Evolutionary conservation across 2,797 vertebrate genomes (phyloP).

Genomic region (Channa striata): DNA sequence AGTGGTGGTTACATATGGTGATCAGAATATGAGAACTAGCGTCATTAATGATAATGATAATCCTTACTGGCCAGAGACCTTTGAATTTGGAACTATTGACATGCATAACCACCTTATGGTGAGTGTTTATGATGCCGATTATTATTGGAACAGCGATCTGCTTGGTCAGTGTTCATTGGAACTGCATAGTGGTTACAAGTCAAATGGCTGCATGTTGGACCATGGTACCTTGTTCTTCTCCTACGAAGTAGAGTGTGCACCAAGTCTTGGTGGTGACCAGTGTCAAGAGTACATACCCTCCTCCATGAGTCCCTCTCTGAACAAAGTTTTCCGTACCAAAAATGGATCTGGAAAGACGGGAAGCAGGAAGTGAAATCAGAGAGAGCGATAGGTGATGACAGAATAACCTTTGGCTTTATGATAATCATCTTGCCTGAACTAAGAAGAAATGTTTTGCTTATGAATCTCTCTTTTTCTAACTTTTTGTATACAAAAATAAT

Average conservation of each 20-base stretch:
- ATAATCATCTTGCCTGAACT: no score
- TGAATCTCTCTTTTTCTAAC: no score
- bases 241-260: slow-evolving; percentile 40
- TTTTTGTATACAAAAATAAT: no score
- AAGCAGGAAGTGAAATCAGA: background rate
- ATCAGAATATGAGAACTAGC: slow-evolving; percentile 11
- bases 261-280: slow-evolving; percentile 29
- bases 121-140: slow-evolving; percentile 50
- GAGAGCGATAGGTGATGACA: no score
- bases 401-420: no score
- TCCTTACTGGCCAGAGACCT: slow-evolving; percentile 28
- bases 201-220: slow-evolving; percentile 19
- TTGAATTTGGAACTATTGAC: slow-evolving; percentile 53
- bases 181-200: background rate
- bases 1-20: slow-evolving; percentile 28
- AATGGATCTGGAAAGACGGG: slow-evolving; percentile 26
- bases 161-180: slow-evolving; percentile 25
- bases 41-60: slow-evolving; percentile 37
- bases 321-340: slow-evolving; percentile 33
- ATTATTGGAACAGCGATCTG: slow-evolving; percentile 30
- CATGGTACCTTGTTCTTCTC: slow-evolving; percentile 53
- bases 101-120: slow-evolving; percentile 14
- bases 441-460: no score
- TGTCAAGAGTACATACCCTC: slow-evolving; percentile 48
- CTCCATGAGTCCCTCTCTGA: slow-evolving; percentile 27